Conservation (phyloP, 2,113 vertebrate species). For the Hystrix cristata region DNA sequence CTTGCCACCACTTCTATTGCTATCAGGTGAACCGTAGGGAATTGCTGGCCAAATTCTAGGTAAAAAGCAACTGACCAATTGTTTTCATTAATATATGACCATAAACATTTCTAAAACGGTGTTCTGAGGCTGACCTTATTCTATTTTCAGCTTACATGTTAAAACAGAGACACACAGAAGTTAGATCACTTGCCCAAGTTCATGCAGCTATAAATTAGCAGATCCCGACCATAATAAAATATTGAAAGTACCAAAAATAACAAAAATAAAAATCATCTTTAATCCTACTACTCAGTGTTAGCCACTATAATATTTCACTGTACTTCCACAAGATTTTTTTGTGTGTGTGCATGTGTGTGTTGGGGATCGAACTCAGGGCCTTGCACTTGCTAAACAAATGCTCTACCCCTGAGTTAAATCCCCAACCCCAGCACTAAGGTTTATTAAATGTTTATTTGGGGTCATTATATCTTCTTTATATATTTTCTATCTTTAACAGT, state of each 20-base stretch:
- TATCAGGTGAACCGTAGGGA: not conserved
- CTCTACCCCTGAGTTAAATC: too few species aligned
- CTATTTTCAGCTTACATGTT: not conserved
- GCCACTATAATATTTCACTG: slow-evolving; percentile 10
- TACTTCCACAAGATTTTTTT: not conserved
- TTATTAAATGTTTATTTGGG: not conserved
- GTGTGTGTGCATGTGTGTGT: too few species aligned
- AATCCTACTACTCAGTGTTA: not conserved
- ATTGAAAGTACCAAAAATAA: not conserved
- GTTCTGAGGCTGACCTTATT: not conserved
- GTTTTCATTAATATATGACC: not conserved
- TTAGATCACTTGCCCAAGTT: not conserved
- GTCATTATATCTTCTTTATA: not conserved
- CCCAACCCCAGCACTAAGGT: too few species aligned
- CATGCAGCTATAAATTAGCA: not conserved
- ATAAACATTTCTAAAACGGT: not conserved
- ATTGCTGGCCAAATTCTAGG: not conserved
- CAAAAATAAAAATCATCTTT: not conserved
- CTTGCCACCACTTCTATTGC: not conserved
- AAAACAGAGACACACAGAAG: not conserved
- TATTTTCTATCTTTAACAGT: not conserved
- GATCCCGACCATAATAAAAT: slow-evolving; percentile 14
- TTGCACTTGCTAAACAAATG: too few species aligned
- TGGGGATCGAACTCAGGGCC: too few species aligned
- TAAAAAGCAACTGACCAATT: not conserved